Evolutionary conservation across 2,113 vertebrate genomes (phyloP).

Genomic region (Solenodon paradoxus): DNA sequence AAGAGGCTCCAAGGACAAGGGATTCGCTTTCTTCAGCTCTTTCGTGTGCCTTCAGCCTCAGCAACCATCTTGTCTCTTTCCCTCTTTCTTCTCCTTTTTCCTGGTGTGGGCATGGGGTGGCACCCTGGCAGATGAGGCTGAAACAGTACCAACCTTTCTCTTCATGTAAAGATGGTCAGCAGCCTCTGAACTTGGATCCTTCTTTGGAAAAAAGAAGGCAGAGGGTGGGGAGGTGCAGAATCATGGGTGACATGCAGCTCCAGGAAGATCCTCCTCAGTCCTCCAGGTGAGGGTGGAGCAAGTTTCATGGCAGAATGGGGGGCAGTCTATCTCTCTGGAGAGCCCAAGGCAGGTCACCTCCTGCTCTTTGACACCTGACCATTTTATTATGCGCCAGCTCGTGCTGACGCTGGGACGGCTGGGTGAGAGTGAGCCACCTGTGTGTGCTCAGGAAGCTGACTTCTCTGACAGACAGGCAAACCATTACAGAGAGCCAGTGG

Average conservation of each 20-base stretch:
- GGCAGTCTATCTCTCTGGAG: background rate
- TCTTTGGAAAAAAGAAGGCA: background rate
- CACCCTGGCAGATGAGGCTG: background rate
- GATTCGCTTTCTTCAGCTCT: background rate
- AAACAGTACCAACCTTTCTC: background rate
- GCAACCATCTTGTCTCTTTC: background rate
- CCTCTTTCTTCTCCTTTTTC: background rate
- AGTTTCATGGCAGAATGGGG: background rate
- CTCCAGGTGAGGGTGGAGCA: background rate
- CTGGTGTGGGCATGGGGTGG: background rate
- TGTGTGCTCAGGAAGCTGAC: background rate
- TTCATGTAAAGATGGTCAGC: background rate
- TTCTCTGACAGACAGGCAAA: background rate
- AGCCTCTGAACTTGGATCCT: background rate
- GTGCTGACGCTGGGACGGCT: background rate
- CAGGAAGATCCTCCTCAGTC: background rate
- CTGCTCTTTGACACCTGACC: background rate
- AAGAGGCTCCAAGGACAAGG: slow-evolving; percentile 56
- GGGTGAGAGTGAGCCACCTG: background rate
- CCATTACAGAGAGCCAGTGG: fast-evolving
- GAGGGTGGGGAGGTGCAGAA: background rate
- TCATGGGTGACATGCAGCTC: background rate
- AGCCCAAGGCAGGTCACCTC: background rate
- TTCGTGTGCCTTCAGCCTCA: background rate
- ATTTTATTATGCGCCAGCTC: background rate